Base-by-base conservation (phyloP, 2,113 vertebrate genomes). In the Antennarius striatus region DNA sequence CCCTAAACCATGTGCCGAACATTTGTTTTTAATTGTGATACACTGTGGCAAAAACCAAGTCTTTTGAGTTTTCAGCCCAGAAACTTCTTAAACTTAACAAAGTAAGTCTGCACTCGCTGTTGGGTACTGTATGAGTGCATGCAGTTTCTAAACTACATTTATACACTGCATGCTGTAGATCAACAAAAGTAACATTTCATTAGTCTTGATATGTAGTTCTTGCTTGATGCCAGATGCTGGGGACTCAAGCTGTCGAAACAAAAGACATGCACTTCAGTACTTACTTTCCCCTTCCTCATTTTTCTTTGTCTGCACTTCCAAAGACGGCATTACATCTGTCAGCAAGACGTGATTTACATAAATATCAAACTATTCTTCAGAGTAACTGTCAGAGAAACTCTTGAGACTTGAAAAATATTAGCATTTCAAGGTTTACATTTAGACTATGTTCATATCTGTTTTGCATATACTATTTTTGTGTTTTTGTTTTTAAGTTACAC, bases 301-400 rank as follows among this genome's bases (percentile, higher is more conserved):
- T 81, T 74, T 70, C 81, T 85, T 90, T 91, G 83, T 88, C 89
- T 85, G 82, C 76, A 68, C 72, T 76, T 82, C 88, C 67, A 85
- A 89, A 89, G 87, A 82, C 78, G 75, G 81, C 83, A 86, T 84
- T 91, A 89, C 89, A 91, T 87, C 90, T 91, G 90, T 92, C 90
- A 90, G 75, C 69, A 36, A 71, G 81, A 82, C 71, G 76, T 73
- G 83, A 91, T 92, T 91, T 91, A 85, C 90, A 92, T 89, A 88
- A 91, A 89, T 86, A 91, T 92, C 89, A 91, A 88, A 80, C 82
- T 81, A 72, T 78, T 74, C 66, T 78, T 74, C 57, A 57, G 74
- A 87, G 68, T 85, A 86, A 88, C 86, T 90, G 90, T 90, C 86
- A 90, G 58, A 56, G 69, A 72, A 89, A 87, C 87, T 88, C 86